Conservation (phyloP, 2,888 invertebrate genomes). For the Acleris cristana region DNA sequence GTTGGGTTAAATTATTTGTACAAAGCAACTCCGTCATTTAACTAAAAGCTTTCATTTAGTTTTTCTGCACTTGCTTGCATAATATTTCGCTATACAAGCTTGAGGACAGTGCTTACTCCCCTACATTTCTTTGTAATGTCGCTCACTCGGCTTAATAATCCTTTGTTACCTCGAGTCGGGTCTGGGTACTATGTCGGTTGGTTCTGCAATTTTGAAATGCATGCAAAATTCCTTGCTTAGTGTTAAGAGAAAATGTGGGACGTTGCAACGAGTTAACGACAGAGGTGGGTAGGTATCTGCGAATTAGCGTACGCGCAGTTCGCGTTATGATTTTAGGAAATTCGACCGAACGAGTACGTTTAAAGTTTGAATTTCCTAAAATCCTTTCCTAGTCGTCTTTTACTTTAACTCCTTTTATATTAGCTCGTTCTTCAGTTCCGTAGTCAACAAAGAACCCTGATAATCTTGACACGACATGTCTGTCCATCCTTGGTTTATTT, state of each 20-base stretch:
- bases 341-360: too few relatives aligned
- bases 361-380: too few relatives aligned
- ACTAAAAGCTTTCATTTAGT: conserved; percentile 36
- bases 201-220: conserved; percentile 37
- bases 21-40: conserved; percentile 31
- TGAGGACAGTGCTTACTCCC: conserved; percentile 28
- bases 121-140: conserved; percentile 37
- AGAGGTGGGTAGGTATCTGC: background rate
- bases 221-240: conserved; percentile 32
- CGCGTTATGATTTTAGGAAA: too few relatives aligned
- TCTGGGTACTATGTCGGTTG: conserved; percentile 32
- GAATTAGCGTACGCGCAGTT: too few relatives aligned
- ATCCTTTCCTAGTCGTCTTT: too few relatives aligned
- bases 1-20: conserved; percentile 28
- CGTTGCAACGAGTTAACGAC: background rate
- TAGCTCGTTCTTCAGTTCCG: too few relatives aligned
- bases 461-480: too few relatives aligned
- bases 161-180: conserved; percentile 36
- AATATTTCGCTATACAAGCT: conserved; percentile 32
- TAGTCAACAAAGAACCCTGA: too few relatives aligned
- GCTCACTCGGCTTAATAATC: conserved; percentile 38
- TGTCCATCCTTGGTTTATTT: too few relatives aligned
- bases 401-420: too few relatives aligned
- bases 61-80: conserved; percentile 35
- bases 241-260: conserved; percentile 19